These are phyloP conservation scores for Drosophila incognita DNA, from an alignment of 2,888 invertebrate species.

Conservation along the genomic window DNA sequence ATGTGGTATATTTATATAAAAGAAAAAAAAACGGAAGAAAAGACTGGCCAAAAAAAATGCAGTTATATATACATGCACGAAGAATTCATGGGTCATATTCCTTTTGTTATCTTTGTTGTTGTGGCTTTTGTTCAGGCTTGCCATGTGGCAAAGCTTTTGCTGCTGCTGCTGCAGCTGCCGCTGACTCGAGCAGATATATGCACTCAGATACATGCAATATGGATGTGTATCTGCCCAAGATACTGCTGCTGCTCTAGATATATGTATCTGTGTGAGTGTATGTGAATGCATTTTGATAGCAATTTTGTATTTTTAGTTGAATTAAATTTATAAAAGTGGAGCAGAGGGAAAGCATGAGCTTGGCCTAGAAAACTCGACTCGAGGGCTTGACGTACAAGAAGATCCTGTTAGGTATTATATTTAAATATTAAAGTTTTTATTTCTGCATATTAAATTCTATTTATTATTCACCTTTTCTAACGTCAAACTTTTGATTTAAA, in stretches of 20 bases:
- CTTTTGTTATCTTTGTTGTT: conserved; percentile 69
- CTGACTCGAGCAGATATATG: conserved; percentile 64
- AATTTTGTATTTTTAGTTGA: conserved; percentile 42
- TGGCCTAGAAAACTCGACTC: not conserved
- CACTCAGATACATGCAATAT: conserved; percentile 48
- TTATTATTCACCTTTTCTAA: not conserved
- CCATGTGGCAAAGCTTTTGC: conserved; percentile 34
- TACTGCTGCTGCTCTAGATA: conserved; percentile 45
- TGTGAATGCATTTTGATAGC: conserved; percentile 39
- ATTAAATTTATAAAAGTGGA: conserved; percentile 30
- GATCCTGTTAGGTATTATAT: not conserved
- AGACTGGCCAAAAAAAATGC: conserved; percentile 11
- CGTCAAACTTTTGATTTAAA: not conserved
- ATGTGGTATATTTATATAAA: conserved; percentile 19
- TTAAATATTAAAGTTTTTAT: not conserved
- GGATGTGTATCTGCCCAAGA: conserved; percentile 67
- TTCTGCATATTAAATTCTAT: not conserved
- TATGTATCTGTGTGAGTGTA: conserved; percentile 13
- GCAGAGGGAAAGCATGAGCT: conserved; percentile 1
- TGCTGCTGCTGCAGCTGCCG: conserved; percentile 43
- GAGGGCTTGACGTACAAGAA: not conserved
- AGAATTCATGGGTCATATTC: conserved; percentile 64
- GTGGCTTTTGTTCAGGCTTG: conserved; percentile 59
- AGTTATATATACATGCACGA: conserved; percentile 62
- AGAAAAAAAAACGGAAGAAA: conserved; percentile 14